Evolutionary conservation across 1,140 invertebrate species (phyloP).

Genomic region (Magallana angulata): DNA sequence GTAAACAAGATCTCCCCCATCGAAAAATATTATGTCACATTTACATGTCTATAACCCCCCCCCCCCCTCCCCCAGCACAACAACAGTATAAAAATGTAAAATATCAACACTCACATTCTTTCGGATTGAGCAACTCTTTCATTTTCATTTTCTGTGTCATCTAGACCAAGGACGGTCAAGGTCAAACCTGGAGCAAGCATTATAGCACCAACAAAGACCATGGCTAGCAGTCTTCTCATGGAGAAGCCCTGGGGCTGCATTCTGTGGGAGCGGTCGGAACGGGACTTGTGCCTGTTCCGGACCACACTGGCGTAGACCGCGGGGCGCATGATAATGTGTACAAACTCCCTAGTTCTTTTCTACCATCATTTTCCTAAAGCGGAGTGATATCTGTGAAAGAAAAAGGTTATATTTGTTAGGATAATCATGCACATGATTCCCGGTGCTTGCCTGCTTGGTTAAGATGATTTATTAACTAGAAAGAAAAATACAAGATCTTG

Average conservation of each 20-base stretch:
- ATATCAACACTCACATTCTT: constrained; percentile 12
- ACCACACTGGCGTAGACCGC: constrained; percentile 55
- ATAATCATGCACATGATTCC: not conserved
- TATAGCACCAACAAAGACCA: constrained; percentile 53
- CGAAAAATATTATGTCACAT: too few relatives aligned
- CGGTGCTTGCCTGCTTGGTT: not conserved
- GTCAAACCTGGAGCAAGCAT: constrained; percentile 53
- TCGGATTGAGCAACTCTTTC: constrained; percentile 15
- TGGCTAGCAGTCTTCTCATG: constrained; percentile 52
- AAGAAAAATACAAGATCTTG: not conserved
- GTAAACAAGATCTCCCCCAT: too few relatives aligned
- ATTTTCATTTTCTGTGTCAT: constrained; percentile 8
- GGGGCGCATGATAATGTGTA: constrained; percentile 42
- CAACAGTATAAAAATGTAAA: too few relatives aligned
- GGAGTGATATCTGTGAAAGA: not conserved
- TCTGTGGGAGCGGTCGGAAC: constrained; percentile 39
- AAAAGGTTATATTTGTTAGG: not conserved
- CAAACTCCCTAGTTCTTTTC: not conserved
- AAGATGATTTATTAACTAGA: not conserved
- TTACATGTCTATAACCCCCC: too few relatives aligned
- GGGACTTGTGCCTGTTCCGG: constrained; percentile 42
- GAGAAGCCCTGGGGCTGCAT: constrained; percentile 47
- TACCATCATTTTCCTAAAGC: not conserved
- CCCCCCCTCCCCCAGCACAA: too few relatives aligned
- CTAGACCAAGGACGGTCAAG: constrained; percentile 52